A percentile compares a stretch with the other conserved stretches of the same genome.
phyloP scores from a whole-genome alignment of 2,888 invertebrate genomes.

The Limnephilus lunatus region DNA sequence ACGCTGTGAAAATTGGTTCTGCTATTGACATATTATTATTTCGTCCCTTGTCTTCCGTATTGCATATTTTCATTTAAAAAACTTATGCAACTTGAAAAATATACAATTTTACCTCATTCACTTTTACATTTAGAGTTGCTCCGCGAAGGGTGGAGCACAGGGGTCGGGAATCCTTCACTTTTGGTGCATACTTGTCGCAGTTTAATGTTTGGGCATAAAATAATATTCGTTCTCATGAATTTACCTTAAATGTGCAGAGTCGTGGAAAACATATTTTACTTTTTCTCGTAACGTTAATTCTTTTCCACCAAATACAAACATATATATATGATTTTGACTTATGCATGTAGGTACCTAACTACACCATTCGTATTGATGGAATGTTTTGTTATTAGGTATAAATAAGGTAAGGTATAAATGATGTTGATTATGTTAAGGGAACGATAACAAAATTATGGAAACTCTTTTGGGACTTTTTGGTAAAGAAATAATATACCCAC shows the following conservation, averaged over 20 bases:
- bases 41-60: neutral
- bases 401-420: too few species aligned
- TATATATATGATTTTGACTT: neutral
- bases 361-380: neutral
- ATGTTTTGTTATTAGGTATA: neutral
- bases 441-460: neutral
- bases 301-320: neutral
- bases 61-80: neutral
- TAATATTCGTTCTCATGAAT: neutral
- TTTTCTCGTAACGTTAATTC: neutral
- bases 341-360: neutral
- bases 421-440: neutral
- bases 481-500: too few species aligned
- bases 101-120: conserved; percentile 20
- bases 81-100: conserved; percentile 20
- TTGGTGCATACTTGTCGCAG: neutral
- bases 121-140: conserved; percentile 21
- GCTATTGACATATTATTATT: neutral
- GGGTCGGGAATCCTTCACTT: neutral
- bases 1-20: neutral
- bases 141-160: neutral
- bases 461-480: too few species aligned
- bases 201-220: too few species aligned
- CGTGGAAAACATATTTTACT: neutral
- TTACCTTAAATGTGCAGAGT: neutral